Conservation (phyloP, 2,797 vertebrate species). For the Macroramphosus scolopax region DNA sequence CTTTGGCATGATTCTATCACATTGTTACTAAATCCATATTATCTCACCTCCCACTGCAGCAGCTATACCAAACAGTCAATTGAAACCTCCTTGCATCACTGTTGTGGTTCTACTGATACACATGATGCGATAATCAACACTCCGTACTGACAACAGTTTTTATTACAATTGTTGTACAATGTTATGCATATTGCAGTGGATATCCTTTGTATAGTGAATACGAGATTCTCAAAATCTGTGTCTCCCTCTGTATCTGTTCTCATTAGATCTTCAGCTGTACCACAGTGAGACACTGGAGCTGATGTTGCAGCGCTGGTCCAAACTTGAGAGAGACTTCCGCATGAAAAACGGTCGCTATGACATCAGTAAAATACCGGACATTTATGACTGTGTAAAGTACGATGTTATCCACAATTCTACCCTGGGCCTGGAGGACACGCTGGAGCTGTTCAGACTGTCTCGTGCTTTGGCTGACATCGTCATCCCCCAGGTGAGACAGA, state of each 20-base stretch:
- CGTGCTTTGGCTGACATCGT: conserved; percentile 92
- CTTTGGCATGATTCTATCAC: too few relatives aligned
- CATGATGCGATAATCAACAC: too few relatives aligned
- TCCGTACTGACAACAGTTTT: too few relatives aligned
- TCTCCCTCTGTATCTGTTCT: neutral
- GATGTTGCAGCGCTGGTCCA: conserved; percentile 98
- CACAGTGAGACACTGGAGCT: conserved; percentile 96
- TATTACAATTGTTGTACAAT: too few relatives aligned
- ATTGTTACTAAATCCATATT: too few relatives aligned
- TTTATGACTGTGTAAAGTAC: conserved; percentile 98
- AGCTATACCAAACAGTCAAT: too few relatives aligned
- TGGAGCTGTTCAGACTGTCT: conserved; percentile 90
- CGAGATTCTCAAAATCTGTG: too few relatives aligned
- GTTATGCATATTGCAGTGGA: too few relatives aligned
- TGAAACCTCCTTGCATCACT: too few relatives aligned
- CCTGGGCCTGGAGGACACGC: conserved; percentile 88
- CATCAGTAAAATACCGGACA: conserved; percentile 98
- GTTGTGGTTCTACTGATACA: too few relatives aligned
- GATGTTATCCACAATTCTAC: conserved; percentile 92
- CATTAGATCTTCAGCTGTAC: conserved; percentile 92
- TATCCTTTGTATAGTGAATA: too few relatives aligned
- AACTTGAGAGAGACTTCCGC: conserved; percentile 93
- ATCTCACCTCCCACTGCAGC: too few relatives aligned
- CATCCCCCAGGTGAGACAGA: conserved; percentile 89
- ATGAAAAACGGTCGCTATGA: conserved; percentile 96